Evolutionary conservation across 2,888 invertebrate genomes (phyloP).

Genomic region (Pandemis cinnamomeana): DNA sequence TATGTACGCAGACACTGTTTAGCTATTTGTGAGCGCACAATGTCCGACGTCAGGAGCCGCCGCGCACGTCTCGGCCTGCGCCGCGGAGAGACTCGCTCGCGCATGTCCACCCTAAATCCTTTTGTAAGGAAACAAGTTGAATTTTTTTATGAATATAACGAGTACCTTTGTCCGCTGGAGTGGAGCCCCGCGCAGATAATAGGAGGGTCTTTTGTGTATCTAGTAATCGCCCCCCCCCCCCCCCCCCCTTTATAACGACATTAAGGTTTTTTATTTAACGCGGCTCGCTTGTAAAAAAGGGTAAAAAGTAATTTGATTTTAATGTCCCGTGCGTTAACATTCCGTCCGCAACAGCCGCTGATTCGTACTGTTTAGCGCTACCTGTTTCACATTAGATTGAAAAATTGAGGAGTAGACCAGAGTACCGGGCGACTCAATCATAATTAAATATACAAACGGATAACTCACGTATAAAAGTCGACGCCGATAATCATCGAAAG

Average conservation of each 20-base stretch:
- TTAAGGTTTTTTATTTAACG: constrained; percentile 37
- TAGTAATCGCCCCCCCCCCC: constrained; percentile 59
- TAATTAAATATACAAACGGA: no score
- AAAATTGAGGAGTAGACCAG: neutral
- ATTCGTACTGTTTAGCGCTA: constrained; percentile 2
- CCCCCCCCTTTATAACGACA: constrained; percentile 46
- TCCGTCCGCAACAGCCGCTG: constrained; percentile 9
- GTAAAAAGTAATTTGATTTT: constrained; percentile 30
- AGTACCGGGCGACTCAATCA: no score
- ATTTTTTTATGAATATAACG: constrained; percentile 61
- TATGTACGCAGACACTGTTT: neutral
- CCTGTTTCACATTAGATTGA: neutral
- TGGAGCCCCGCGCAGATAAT: constrained; percentile 54
- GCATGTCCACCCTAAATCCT: constrained; percentile 55
- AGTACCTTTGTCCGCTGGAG: constrained; percentile 64
- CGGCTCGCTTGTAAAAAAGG: constrained; percentile 17
- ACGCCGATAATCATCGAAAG: no score
- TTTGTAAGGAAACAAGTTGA: constrained; percentile 65
- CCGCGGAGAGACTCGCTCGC: neutral
- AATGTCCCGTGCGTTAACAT: constrained; percentile 8
- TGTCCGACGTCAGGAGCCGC: no score
- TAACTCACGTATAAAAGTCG: no score
- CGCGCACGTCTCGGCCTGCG: no score
- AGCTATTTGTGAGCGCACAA: neutral
- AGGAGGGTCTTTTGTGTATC: constrained; percentile 62